Percentiles rank a stretch among this genome's conserved stretches.
phyloP scores from a whole-genome alignment of 2,113 vertebrate species.

The Corydoras sp. region DNA sequence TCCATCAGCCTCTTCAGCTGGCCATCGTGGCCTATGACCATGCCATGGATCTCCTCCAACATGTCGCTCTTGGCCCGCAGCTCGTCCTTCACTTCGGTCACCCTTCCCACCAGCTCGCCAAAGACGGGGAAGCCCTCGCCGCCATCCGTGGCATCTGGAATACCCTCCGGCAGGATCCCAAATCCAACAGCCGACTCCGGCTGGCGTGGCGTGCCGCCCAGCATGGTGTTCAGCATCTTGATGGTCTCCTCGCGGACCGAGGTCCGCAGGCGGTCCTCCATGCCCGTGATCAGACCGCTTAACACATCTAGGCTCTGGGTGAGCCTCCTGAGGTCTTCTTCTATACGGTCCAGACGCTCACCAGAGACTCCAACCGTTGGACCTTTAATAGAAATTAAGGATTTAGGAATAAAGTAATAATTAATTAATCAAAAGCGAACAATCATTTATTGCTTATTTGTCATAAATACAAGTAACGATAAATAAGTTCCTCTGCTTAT shows the following conservation, averaged over 20 bases:
- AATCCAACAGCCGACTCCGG: constrained; percentile 73
- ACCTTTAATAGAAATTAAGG: constrained; percentile 56
- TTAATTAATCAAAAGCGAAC: too few species aligned
- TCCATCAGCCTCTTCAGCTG: constrained; percentile 84
- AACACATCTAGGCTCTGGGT: constrained; percentile 78
- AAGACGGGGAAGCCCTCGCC: constrained; percentile 61
- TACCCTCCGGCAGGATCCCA: constrained; percentile 75
- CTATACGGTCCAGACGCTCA: constrained; percentile 83
- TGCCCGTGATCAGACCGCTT: constrained; percentile 70
- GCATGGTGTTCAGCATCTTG: constrained; percentile 74
- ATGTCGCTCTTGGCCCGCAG: constrained; percentile 79
- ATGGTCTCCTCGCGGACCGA: constrained; percentile 79
- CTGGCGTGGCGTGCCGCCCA: constrained; percentile 58
- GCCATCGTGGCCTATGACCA: constrained; percentile 87
- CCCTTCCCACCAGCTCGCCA: constrained; percentile 78
- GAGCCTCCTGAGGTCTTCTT: constrained; percentile 80
- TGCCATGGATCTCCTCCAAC: constrained; percentile 81
- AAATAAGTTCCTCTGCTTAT: too few species aligned
- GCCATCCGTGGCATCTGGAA: constrained; percentile 69
- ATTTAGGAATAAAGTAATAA: neutral
- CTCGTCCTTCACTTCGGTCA: constrained; percentile 84
- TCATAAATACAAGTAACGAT: too few species aligned
- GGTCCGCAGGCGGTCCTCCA: constrained; percentile 78
- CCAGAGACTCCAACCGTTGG: constrained; percentile 69
- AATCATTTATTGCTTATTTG: too few species aligned